These are phyloP conservation scores for Lasius platythorax DNA, from an alignment of 2,888 invertebrate genomes.

Conservation along the genomic window DNA sequence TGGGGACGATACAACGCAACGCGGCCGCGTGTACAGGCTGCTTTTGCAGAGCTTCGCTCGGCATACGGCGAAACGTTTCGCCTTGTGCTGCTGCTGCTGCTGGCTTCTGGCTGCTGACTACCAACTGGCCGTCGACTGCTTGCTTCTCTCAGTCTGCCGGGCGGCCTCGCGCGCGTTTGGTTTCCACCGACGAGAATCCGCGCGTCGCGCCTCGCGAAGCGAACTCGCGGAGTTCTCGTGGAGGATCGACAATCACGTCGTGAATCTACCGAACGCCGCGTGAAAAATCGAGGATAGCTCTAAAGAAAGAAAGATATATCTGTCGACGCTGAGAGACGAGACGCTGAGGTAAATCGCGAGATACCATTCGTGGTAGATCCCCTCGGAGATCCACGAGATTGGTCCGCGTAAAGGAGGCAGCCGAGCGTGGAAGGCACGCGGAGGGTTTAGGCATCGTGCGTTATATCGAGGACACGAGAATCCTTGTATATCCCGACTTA, in stretches of 20 bases:
- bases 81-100: constrained; percentile 66
- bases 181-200: constrained; percentile 64
- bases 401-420: not conserved
- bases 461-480: constrained; percentile 2
- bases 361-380: not conserved
- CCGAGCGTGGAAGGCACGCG: not conserved
- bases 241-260: constrained; percentile 27
- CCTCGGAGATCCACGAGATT: not conserved
- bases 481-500: constrained; percentile 7
- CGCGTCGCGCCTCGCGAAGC: constrained; percentile 65
- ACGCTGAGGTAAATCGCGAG: constrained; percentile 50
- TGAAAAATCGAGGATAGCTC: constrained; percentile 1
- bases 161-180: constrained; percentile 78
- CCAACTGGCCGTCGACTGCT: constrained; percentile 62
- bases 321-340: constrained; percentile 9
- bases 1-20: constrained; percentile 75
- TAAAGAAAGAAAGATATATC: constrained; percentile 22
- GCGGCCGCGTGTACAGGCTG: constrained; percentile 75
- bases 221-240: constrained; percentile 54
- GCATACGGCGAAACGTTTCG: constrained; percentile 75
- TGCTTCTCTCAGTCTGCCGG: constrained; percentile 78
- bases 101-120: constrained; percentile 64
- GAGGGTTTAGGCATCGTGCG: constrained; percentile 32
- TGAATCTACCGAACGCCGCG: constrained; percentile 23
- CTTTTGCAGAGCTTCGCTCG: constrained; percentile 76